These are phyloP conservation scores for Holothuria scabra DNA, from an alignment of 53 echinoderm and acorn worm genomes.

Conservation along the genomic window DNA sequence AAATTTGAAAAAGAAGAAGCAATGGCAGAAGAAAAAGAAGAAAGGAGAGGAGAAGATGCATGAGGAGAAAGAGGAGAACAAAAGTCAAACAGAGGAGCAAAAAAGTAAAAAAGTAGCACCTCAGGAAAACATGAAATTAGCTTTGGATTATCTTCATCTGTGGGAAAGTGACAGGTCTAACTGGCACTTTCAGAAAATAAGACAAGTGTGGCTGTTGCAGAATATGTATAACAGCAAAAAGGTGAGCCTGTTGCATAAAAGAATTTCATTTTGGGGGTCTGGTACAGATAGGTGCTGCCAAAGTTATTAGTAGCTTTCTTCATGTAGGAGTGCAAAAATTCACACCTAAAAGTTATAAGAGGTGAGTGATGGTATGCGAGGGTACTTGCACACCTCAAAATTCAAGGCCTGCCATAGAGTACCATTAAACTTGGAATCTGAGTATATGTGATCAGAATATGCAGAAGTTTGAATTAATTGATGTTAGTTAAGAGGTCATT, in stretches of 20 bases:
- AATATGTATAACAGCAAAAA: slow-evolving; percentile 44
- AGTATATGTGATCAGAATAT: too few relatives aligned
- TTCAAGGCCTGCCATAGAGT: too few relatives aligned
- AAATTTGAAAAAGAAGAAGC: not conserved
- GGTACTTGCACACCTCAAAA: too few relatives aligned
- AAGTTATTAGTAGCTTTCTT: too few relatives aligned
- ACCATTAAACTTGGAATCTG: too few relatives aligned
- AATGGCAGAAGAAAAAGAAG: slow-evolving; percentile 7
- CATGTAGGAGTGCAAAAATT: too few relatives aligned
- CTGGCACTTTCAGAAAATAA: slow-evolving; percentile 49
- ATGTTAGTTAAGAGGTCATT: too few relatives aligned
- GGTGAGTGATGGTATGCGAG: too few relatives aligned
- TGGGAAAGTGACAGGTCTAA: slow-evolving; percentile 25
- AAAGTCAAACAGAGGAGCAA: not conserved
- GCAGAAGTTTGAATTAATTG: too few relatives aligned
- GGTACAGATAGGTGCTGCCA: too few relatives aligned
- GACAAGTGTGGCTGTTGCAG: slow-evolving; percentile 52
- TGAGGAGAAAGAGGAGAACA: not conserved
- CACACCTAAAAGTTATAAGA: too few relatives aligned
- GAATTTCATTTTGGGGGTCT: not conserved
- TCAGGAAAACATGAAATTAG: not conserved
- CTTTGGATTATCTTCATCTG: slow-evolving; percentile 39
- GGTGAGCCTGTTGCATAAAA: slow-evolving; percentile 2
- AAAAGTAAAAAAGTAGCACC: not conserved
- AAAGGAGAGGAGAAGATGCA: not conserved